Base-by-base conservation (phyloP, 2,113 vertebrate genomes). In the Mus spicilegus region DNA sequence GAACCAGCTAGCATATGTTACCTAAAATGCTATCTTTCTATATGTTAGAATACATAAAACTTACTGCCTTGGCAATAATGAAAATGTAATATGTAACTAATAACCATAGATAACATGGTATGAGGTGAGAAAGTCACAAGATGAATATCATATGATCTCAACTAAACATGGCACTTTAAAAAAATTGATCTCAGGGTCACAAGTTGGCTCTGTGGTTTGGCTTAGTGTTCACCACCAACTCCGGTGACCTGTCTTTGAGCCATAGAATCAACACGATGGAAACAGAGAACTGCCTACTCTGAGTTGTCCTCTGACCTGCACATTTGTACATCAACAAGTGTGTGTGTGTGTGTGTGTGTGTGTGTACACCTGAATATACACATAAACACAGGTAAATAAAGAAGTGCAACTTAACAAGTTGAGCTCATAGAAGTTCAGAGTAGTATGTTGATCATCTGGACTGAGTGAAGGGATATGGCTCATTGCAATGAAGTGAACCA, bases 381-480 rank as follows among this genome's bases (percentile, higher is more conserved):
- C 33, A n/a, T 42, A 46, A 42, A 85, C 14, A 85, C 33, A n/a
- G 19, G 24, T 12, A 81, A 39, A n/a, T 24, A 39, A 26, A 26
- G 7, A 82, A 39, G n/a, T 42, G 13, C n/a, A 84, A 39, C 14
- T 39, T 39, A 82, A 63, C 58, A 42, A 19, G n/a, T 13, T 39
- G 13, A 42, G 12, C 4, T 84, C 13, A 30, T 42, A 42, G n/a
- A 28, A 28, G 14, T 42, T 12, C 61, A 63, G n/a, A 63, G 24
- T 26, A 63, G 56, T 8, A 82, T 82, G 20, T 39, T 39, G 28
- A 14, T 75, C 39, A 16, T 28, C 42, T 14, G 13, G 11, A 36
- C 2, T 49, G 16, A 13, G 7, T 2, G 5, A 67, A 17, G 6
- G 0, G 11, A 16, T n/a, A 19, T 84, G 2, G 1, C 14, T 5